phyloP scores from a whole-genome alignment of 2,888 invertebrate species.

The Eristalinus sepulchralis region DNA sequence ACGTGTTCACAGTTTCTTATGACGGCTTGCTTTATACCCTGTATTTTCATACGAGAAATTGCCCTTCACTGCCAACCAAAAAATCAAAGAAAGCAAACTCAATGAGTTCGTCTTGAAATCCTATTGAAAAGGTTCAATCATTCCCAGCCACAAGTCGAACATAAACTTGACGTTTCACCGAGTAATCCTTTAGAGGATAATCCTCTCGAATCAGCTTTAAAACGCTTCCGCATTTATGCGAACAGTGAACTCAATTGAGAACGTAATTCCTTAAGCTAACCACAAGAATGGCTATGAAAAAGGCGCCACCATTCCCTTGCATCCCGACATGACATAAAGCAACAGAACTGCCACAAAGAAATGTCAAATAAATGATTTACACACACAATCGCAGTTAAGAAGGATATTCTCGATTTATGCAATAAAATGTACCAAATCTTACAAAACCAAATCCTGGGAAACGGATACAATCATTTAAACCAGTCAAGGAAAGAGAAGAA shows the following conservation, averaged over 20 bases:
- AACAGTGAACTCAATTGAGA: not conserved
- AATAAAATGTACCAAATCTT: slow-evolving; percentile 16
- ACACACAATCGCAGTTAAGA: not conserved
- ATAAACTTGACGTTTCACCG: not conserved
- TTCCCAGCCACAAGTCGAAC: not conserved
- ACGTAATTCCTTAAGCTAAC: not conserved
- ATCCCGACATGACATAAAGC: not conserved
- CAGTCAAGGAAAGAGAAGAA: not conserved
- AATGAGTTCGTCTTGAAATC: too few species aligned
- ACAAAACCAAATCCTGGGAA: not conserved
- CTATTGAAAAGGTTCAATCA: not conserved
- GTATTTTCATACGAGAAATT: too few species aligned
- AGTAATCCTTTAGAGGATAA: not conserved
- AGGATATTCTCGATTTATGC: slow-evolving; percentile 2
- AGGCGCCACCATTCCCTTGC: not conserved
- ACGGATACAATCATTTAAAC: not conserved
- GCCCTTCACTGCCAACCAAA: too few species aligned
- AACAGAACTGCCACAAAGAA: not conserved
- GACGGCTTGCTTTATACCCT: too few species aligned
- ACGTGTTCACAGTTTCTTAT: too few species aligned
- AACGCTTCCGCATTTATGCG: not conserved
- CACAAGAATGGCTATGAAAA: not conserved
- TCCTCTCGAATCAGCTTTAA: not conserved
- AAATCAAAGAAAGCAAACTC: too few species aligned
- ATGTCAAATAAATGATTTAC: not conserved